These are phyloP conservation scores for Bettongia penicillata DNA, from an alignment of 2,113 vertebrate genomes.

Conservation along the genomic window DNA sequence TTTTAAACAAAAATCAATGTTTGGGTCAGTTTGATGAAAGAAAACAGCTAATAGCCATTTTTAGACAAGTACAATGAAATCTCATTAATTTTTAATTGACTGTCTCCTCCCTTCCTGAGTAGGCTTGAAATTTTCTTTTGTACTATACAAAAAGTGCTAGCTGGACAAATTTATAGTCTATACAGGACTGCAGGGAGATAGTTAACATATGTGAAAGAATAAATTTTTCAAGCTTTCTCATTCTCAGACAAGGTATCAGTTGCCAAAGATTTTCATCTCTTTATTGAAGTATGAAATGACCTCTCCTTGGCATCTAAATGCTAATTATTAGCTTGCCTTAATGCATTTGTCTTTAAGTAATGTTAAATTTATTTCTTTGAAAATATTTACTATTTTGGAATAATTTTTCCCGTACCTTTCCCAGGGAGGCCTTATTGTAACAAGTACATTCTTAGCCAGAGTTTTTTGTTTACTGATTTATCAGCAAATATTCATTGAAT, in stretches of 20 bases:
- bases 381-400: conserved; percentile 18
- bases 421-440: not conserved
- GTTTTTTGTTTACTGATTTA: not conserved
- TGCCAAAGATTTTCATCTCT: not conserved
- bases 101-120: no score
- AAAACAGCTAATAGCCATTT: not conserved
- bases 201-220: not conserved
- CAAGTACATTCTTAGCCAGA: not conserved
- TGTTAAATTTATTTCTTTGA: not conserved
- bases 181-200: not conserved
- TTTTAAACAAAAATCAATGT: not conserved
- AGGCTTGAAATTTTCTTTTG: not conserved
- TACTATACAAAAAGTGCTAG: not conserved
- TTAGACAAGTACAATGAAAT: conserved; percentile 10
- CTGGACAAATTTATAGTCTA: not conserved
- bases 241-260: conserved; percentile 5
- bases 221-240: not conserved
- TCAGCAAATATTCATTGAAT: conserved; percentile 7
- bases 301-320: not conserved
- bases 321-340: not conserved
- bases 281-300: not conserved
- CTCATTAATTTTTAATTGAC: not conserved
- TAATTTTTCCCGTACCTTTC: not conserved
- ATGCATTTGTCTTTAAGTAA: conserved; percentile 1
- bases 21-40: conserved; percentile 16